Evolutionary conservation across 2,888 invertebrate genomes (phyloP).

Genomic region (Drosophila pseudotalamancana): DNA sequence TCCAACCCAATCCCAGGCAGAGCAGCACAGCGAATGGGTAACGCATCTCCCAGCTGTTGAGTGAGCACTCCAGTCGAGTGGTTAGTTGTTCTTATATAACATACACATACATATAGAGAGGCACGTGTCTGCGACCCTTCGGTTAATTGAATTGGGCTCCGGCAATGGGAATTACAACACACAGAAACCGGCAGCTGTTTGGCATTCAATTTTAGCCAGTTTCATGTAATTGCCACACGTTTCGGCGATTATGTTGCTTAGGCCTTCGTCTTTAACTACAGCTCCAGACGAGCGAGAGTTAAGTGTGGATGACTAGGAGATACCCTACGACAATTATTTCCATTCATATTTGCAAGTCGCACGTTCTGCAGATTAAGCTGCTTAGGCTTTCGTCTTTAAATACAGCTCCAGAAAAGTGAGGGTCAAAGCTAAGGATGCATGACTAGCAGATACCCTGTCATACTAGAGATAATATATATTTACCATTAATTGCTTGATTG

Average conservation of each 20-base stretch:
- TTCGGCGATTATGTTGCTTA: slow-evolving; percentile 75
- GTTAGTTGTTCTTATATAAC: slow-evolving; percentile 55
- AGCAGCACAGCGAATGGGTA: slow-evolving; percentile 1
- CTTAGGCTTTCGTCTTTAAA: too few species aligned
- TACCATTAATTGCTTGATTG: too few species aligned
- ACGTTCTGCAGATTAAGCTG: too few species aligned
- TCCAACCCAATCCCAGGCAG: background rate
- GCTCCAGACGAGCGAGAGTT: background rate
- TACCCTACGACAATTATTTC: background rate
- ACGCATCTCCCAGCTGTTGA: slow-evolving; percentile 13
- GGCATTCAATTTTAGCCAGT: slow-evolving; percentile 69
- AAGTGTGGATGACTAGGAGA: background rate
- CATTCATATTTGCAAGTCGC: too few species aligned
- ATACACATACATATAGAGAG: background rate
- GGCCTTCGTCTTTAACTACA: slow-evolving; percentile 48
- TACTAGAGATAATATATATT: too few species aligned
- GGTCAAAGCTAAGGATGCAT: too few species aligned
- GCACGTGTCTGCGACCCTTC: slow-evolving; percentile 44
- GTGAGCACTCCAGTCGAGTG: slow-evolving; percentile 38
- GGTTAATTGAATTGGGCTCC: slow-evolving; percentile 69
- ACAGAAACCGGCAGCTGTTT: slow-evolving; percentile 57
- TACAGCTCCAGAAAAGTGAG: too few species aligned
- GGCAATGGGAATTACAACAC: slow-evolving; percentile 13
- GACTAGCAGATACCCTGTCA: too few species aligned
- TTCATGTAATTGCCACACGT: slow-evolving; percentile 76